Base-by-base conservation (phyloP, 1,140 invertebrate species). In the Leptopilina boulardi region DNA sequence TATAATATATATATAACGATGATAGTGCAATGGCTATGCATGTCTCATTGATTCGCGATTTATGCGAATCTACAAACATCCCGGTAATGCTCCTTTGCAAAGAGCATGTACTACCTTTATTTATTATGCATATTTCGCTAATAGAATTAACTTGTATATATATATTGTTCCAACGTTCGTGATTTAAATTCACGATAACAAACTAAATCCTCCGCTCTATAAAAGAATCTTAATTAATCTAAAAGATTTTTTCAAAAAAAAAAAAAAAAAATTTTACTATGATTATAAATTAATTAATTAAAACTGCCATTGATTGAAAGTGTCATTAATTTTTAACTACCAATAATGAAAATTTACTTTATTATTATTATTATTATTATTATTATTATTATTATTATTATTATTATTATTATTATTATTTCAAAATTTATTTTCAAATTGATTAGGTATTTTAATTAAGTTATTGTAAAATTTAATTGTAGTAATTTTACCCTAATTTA, bases 31-130 rank as follows among this genome's bases (percentile, higher is more conserved):
- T 56, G 54, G 19, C 54, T 56, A n/a, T n/a, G 54, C 59, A 30
- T 66, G 13, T 13, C 59, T 66, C 26, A n/a, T 66, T 66, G 59
- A 66, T 66, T 66, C 59, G 23, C 59, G 59, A 66, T 66, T 66
- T 66, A 66, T 66, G 54, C 54, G 59, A 66, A 30, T 34, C 23
- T 15, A 30, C 26, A 66, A 66, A 66, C 59, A 66, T 66, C 59
- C 26, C 26, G 59, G 26, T 66, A 66, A 66, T 66, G 13, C 26
- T 30, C 59, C 59, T 30, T 34, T 66, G 13, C 30, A 30, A n/a
- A n/a, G n/a, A 23, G 59, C 59, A 34, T 66, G 59, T 66, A 66
- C 23, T 66, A 11, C 26, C 13, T 30, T 15, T 66, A 30, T 66
- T 66, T 30, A 66, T 66, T 30, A 66, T 66, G 23, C 59, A 66